Evolutionary conservation across 2,113 vertebrate species (phyloP), one percentile per base, ranked within the genome.

Genomic region (Austrofundulus limnaeus): DNA sequence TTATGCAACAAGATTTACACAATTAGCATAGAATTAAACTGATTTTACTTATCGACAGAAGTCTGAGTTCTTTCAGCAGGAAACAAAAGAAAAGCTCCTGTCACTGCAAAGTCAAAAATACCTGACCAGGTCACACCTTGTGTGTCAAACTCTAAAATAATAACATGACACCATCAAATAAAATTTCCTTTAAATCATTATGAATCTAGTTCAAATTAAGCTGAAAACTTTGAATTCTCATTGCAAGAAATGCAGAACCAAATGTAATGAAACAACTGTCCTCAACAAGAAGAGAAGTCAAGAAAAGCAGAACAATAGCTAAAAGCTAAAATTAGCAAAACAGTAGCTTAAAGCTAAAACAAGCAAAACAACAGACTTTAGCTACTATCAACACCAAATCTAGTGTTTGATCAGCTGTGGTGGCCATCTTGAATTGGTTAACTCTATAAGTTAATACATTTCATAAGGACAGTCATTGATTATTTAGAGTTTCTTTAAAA

Each of bases 121-220:
- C 47, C 34, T 60, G 28, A 15, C 13, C 23, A 2, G 31, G 7
- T 19, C 28, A 19, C 9, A 55, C 16, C 17, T 49, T 68, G 28
- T 58, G 49, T n/a, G 1, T n/a, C 57, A 56, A 65, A 59, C 13
- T 45, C 61, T 52, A 61, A 43, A 70, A 76, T 41, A 0, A 43
- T 8, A 34, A 34, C 31, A 34, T 10, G 31, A 34, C 31, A 34
- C 8, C 19, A n/a, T n/a, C 20, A 49, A 64, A 74, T 46, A 39
- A 65, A 56, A 67, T 60, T 42, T 42, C 21, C 31, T 48, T 2
- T 61, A 21, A 48, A 51, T 21, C 37, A 46, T n/a, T 24, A 70
- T 19, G 48, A 66, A 38, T 42, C 66, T 7, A 45, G 24, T 51
- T 28, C 42, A 42, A 19, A 11, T 53, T 1, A 17, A 28, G 49